Conservation (phyloP, 2,797 vertebrate species). For the Pipistrellus pygmaeus region DNA sequence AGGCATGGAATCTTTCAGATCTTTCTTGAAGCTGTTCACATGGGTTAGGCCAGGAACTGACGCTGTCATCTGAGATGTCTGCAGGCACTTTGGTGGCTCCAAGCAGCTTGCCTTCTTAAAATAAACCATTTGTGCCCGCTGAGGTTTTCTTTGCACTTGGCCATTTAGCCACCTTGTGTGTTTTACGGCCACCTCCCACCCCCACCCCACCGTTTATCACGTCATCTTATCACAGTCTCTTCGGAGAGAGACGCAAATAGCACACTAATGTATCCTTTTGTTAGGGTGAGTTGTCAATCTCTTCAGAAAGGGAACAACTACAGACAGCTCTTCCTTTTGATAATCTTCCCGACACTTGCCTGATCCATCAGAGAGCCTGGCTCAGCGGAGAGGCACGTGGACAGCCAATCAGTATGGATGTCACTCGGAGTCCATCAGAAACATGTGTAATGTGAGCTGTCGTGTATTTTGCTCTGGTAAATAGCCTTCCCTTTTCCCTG, state of each 20-base stretch:
- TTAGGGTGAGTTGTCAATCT: conserved; percentile 99
- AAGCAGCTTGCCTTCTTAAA: conserved; percentile 81
- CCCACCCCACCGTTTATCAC: conserved; percentile 92
- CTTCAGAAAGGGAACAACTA: conserved; percentile 95
- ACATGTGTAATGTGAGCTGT: conserved; percentile 80
- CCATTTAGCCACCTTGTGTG: conserved; percentile 90
- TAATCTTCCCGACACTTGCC: conserved; percentile 97
- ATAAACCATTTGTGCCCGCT: conserved; percentile 82
- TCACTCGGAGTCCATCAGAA: conserved; percentile 84
- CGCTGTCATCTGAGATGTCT: conserved; percentile 76
- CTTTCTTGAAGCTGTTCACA: neutral
- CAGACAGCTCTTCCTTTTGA: conserved; percentile 95
- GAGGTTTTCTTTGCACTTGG: conserved; percentile 87
- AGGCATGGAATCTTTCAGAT: neutral
- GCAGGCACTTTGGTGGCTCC: conserved; percentile 73
- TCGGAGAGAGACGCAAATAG: conserved; percentile 93
- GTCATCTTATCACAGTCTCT: conserved; percentile 96
- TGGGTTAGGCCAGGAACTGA: conserved; percentile 15
- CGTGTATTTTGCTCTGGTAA: conserved; percentile 80
- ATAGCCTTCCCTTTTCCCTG: conserved; percentile 77
- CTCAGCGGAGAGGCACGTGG: conserved; percentile 87
- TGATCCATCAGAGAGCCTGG: conserved; percentile 93
- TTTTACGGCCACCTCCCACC: conserved; percentile 87
- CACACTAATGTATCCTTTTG: conserved; percentile 98
- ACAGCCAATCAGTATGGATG: conserved; percentile 86